A percentile compares a stretch with the other conserved stretches of the same genome.
Conservation (phyloP, 2,888 invertebrate genomes). For the Eubasilissa splendida region DNA sequence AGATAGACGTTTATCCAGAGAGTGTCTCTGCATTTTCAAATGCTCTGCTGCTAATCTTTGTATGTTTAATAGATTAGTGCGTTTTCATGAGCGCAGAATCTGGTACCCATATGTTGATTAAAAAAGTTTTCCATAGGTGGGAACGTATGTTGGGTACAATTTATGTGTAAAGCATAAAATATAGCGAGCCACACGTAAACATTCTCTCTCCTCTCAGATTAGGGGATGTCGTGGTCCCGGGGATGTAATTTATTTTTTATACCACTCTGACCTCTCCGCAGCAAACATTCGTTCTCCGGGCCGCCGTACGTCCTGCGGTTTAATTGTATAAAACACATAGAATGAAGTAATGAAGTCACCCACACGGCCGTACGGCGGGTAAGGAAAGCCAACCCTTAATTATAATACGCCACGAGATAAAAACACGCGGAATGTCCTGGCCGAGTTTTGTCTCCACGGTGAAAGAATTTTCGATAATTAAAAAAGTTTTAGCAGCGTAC, state of each 20-base stretch:
- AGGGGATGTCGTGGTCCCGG: conserved; percentile 13
- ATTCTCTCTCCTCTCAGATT: conserved; percentile 26
- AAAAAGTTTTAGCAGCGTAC: not conserved
- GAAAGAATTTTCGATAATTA: not conserved
- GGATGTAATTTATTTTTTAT: conserved; percentile 54
- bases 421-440: conserved; percentile 18
- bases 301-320: conserved; percentile 28
- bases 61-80: too few species aligned
- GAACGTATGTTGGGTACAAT: too few species aligned
- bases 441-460: conserved; percentile 1
- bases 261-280: conserved; percentile 39
- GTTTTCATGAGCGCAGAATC: too few species aligned
- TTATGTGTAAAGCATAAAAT: not conserved
- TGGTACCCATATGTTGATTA: not conserved
- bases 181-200: not conserved
- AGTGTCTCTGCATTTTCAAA: too few species aligned
- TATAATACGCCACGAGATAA: conserved; percentile 36
- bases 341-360: conserved; percentile 44
- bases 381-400: conserved; percentile 24
- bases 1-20: too few species aligned
- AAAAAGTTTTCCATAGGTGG: too few species aligned
- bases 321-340: conserved; percentile 50
- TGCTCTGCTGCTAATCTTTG: too few species aligned
- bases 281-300: conserved; percentile 42
- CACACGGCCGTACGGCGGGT: conserved; percentile 9